Conservation (phyloP, 2,888 invertebrate genomes). For the Bellardia pandia region DNA sequence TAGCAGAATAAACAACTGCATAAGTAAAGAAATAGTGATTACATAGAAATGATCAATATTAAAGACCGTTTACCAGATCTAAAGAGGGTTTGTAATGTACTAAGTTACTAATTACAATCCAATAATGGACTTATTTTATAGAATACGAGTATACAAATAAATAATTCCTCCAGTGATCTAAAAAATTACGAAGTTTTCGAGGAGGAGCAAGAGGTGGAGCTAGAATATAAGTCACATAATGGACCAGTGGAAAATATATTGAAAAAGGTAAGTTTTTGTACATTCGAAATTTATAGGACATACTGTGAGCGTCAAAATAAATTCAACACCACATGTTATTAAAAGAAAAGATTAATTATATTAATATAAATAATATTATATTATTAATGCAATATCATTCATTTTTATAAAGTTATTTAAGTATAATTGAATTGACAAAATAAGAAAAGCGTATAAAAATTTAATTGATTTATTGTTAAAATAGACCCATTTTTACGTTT, state of each 20-base stretch:
- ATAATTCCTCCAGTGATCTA: background rate
- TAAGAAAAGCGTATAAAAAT: no score
- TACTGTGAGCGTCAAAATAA: background rate
- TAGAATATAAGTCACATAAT: background rate
- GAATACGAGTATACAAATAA: background rate
- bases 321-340: background rate
- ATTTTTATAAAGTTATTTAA: no score
- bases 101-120: background rate
- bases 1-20: background rate
- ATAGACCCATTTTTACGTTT: no score
- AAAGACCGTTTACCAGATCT: slow-evolving; percentile 39
- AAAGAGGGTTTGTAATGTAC: slow-evolving; percentile 26
- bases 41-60: slow-evolving; percentile 28
- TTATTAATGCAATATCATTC: no score
- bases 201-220: background rate
- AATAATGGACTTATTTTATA: background rate
- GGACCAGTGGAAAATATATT: slow-evolving; percentile 34
- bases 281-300: background rate
- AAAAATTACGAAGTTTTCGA: background rate
- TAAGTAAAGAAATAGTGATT: background rate
- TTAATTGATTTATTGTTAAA: no score
- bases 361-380: no score
- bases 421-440: no score
- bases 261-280: slow-evolving; percentile 23
- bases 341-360: no score